Conservation (phyloP, 1,140 invertebrate genomes). For the Cataglyphis hispanica region DNA sequence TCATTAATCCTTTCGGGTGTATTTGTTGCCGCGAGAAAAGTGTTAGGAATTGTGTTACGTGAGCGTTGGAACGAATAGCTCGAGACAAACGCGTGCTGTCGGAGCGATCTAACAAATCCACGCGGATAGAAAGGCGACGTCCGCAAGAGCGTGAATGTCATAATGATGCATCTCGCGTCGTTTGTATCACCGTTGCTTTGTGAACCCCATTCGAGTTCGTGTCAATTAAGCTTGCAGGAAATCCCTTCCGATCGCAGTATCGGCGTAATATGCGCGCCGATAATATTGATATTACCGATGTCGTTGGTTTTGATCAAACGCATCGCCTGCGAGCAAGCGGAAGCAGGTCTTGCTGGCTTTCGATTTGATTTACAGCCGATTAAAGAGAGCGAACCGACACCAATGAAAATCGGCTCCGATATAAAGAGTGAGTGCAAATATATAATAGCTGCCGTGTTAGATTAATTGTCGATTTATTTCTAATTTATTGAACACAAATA, state of each 20-base stretch:
- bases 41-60: conserved; percentile 57
- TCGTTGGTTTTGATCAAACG: conserved; percentile 47
- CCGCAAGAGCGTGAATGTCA: conserved; percentile 45
- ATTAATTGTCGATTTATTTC: conserved; percentile 57
- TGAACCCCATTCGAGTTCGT: conserved; percentile 27
- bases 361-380: conserved; percentile 44
- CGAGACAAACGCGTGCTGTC: conserved; percentile 54
- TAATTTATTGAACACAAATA: conserved; percentile 35
- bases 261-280: conserved; percentile 28
- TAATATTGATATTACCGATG: conserved; percentile 60
- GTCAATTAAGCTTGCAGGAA: conserved; percentile 56
- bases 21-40: conserved; percentile 56
- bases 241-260: conserved; percentile 47
- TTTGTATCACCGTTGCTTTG: conserved; percentile 40
- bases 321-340: conserved; percentile 27
- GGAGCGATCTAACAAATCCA: conserved; percentile 48
- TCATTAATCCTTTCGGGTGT: conserved; percentile 61
- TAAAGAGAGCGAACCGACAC: conserved; percentile 39
- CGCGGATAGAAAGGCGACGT: conserved; percentile 45
- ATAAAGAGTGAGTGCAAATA: conserved; percentile 43
- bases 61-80: conserved; percentile 41
- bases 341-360: conserved; percentile 51
- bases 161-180: conserved; percentile 55
- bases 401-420: conserved; percentile 49
- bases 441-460: conserved; percentile 29